A percentile compares a stretch with the other conserved stretches of the same genome.
Evolutionary conservation across 2,888 invertebrate species (phyloP).

Genomic region (Rhagophthalmus giganteus): DNA sequence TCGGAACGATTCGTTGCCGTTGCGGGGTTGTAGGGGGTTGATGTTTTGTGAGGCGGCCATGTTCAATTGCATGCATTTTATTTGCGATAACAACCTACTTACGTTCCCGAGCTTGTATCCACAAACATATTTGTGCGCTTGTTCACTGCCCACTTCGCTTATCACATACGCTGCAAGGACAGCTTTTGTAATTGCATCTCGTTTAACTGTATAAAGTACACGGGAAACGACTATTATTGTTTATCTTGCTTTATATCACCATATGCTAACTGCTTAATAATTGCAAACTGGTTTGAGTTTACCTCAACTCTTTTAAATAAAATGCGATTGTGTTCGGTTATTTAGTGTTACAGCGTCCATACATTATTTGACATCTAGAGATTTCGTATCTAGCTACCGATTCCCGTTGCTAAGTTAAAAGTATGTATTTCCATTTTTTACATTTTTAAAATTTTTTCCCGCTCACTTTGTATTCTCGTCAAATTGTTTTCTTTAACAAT

Average conservation of each 20-base stretch:
- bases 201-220: conserved; percentile 46
- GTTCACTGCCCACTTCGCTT: conserved; percentile 39
- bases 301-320: conserved; percentile 25
- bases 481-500: too few species aligned
- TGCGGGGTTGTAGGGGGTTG: not conserved
- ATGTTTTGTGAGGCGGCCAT: conserved; percentile 8
- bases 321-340: conserved; percentile 26
- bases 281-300: conserved; percentile 36
- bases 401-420: conserved; percentile 1
- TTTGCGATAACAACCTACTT: conserved; percentile 35
- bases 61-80: conserved; percentile 30
- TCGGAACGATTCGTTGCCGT: not conserved
- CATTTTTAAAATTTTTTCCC: too few species aligned
- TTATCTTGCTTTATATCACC: conserved; percentile 45
- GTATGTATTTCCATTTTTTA: not conserved
- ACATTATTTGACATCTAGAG: conserved; percentile 16
- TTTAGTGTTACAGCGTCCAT: conserved; percentile 19
- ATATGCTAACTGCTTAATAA: conserved; percentile 46
- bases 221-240: conserved; percentile 45
- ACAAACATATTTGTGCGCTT: conserved; percentile 36
- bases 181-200: conserved; percentile 45
- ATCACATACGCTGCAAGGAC: conserved; percentile 42
- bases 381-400: conserved; percentile 8
- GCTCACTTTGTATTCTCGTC: too few species aligned
- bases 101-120: conserved; percentile 29